Evolutionary conservation across 23 tunicate genomes (phyloP).

Genomic region (Halocynthia roretzi): DNA sequence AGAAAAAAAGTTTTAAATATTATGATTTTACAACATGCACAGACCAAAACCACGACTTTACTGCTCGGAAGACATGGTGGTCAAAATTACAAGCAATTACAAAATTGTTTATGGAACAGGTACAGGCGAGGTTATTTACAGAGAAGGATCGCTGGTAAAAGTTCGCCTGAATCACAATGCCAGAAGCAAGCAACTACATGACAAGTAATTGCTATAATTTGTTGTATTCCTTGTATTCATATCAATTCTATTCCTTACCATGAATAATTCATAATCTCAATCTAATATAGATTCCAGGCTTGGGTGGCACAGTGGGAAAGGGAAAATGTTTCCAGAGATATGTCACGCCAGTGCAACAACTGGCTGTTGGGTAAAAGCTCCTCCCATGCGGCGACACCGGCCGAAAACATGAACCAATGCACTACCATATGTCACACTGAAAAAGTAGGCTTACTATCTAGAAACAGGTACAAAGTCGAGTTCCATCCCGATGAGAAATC

Average conservation of each 20-base stretch:
- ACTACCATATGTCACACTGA: conserved; percentile 21
- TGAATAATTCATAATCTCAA: background rate
- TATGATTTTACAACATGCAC: conserved; percentile 9
- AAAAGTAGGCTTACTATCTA: conserved; percentile 10
- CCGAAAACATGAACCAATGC: conserved; percentile 3
- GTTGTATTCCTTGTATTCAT: background rate
- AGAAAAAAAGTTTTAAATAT: background rate
- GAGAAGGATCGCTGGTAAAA: conserved; percentile 7
- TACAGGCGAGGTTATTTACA: conserved; percentile 42
- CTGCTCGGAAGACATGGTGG: conserved; percentile 35
- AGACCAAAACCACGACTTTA: conserved; percentile 15
- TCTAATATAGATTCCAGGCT: conserved; percentile 9
- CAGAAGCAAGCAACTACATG: conserved; percentile 8
- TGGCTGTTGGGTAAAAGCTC: conserved; percentile 16
- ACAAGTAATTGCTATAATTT: conserved; percentile 9
- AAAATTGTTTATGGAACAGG: conserved; percentile 54
- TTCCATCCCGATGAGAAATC: conserved; percentile 12
- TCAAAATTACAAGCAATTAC: conserved; percentile 42
- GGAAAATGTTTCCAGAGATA: conserved; percentile 23
- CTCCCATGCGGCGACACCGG: background rate
- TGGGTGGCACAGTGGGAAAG: conserved; percentile 18
- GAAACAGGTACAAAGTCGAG: conserved; percentile 17
- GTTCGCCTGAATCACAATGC: background rate
- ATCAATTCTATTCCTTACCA: background rate
- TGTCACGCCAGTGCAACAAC: conserved; percentile 23